Evolutionary conservation across 2,888 invertebrate genomes (phyloP), one percentile per base, ranked within the genome.

Genomic region (Liposcelis brunnea): DNA sequence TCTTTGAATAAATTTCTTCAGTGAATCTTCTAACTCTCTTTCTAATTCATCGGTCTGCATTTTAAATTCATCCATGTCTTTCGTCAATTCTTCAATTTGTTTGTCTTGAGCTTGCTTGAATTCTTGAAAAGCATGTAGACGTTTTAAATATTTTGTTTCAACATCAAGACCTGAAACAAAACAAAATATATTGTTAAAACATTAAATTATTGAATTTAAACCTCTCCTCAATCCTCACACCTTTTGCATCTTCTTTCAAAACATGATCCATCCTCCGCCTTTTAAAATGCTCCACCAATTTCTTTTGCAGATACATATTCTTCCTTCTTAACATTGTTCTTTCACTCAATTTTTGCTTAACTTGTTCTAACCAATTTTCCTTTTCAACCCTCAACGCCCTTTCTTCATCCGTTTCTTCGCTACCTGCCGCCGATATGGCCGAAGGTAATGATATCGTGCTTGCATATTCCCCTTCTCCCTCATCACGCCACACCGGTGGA

Each of bases 231-330:
- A n/a, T n/a, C n/a, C n/a, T n/a, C 14, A 10, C 5, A 40, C 40
- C 40, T 40, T 40, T 40, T 4, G 40, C 6, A 40, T 40, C 40
- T 21, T 40, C 40, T 21, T 40, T 40, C 19, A 40, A 19, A 12
- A 40, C 16, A 18, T 40, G 40, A 19, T 40, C 40, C 40, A 40
- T 40, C 19, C 21, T 40, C 21, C 40, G 6, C 40, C 16, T 40
- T 19, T 40, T 40, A 40, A 18, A 40, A 40, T 19, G 19, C 19
- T 40, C 40, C 40, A 19, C 40, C 40, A 40, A 19, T 19, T 40
- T 40, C 19, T 40, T 40, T 19, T 40, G 40, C 40, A 40, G 11
- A 19, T 15, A 40, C 7, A 19, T 6, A 40, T 40, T 40, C 11
- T 40, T 40, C 19, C 40, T 14, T 11, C 40, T 16, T 7, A 40